These are phyloP conservation scores for Corythornis vintsioides DNA, from an alignment of 2,113 vertebrate species.

Conservation along the genomic window DNA sequence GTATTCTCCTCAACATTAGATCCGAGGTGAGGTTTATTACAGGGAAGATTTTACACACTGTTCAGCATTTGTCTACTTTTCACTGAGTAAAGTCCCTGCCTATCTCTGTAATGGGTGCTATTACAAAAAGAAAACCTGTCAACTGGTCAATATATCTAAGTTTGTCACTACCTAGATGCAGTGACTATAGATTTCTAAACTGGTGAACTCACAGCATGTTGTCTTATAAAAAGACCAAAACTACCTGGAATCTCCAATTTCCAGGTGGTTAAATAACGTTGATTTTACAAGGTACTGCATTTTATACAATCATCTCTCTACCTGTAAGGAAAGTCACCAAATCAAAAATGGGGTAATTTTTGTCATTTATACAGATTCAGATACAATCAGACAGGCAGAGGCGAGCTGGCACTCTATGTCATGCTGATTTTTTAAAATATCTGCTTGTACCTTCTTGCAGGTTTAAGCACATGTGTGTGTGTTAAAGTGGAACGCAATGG, in stretches of 20 bases:
- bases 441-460: background rate
- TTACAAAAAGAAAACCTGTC: background rate
- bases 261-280: background rate
- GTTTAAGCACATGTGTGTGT: background rate
- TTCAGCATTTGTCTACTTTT: background rate
- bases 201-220: accelerated
- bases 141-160: background rate
- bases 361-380: background rate
- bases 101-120: background rate
- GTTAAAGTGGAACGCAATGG: background rate
- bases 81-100: background rate
- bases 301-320: background rate
- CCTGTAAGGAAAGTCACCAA: background rate
- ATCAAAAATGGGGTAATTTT: background rate
- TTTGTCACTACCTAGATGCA: background rate
- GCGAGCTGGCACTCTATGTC: background rate
- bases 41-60: background rate
- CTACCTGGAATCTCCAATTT: background rate
- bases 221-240: background rate
- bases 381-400: background rate
- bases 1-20: background rate
- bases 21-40: background rate
- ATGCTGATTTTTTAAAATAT: background rate
- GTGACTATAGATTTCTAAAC: background rate
- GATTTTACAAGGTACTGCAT: background rate